phyloP scores from a whole-genome alignment of 2,888 invertebrate genomes.

The Ennomos erosarius region DNA sequence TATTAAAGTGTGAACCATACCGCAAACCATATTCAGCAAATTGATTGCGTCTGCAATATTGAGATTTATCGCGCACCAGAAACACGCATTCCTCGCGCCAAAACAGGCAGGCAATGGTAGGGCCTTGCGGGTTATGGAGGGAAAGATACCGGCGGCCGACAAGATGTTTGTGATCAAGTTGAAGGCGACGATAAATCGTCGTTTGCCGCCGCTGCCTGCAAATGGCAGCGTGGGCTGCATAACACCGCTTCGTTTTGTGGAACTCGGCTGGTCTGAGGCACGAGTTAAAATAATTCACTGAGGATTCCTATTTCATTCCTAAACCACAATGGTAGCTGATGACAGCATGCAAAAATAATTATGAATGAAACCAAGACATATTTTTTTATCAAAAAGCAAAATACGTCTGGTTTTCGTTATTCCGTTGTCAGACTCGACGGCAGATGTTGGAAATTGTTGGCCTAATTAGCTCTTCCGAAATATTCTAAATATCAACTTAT shows the following conservation, averaged over 20 bases:
- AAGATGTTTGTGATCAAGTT: conserved; percentile 53
- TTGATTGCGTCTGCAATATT: conserved; percentile 26
- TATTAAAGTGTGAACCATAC: conserved; percentile 10
- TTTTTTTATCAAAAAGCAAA: too few relatives aligned
- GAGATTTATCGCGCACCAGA: conserved; percentile 27
- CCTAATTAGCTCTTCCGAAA: too few relatives aligned
- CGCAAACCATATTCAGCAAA: conserved; percentile 24
- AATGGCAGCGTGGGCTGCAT: conserved; percentile 53
- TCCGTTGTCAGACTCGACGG: too few relatives aligned
- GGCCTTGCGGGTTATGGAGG: conserved; percentile 3
- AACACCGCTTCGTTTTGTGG: conserved; percentile 23
- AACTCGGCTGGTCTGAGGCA: conserved; percentile 20
- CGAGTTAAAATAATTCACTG: background rate
- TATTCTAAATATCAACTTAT: too few relatives aligned
- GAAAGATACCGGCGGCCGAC: conserved; percentile 19
- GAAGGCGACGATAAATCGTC: conserved; percentile 61
- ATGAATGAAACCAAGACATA: too few relatives aligned
- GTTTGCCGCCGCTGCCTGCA: conserved; percentile 49
- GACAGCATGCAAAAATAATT: too few relatives aligned
- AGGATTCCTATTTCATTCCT: background rate
- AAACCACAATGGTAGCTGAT: too few relatives aligned
- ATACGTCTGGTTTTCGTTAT: too few relatives aligned
- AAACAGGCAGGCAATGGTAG: conserved; percentile 22
- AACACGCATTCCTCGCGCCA: conserved; percentile 28
- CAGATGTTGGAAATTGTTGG: too few relatives aligned